phyloP scores from a whole-genome alignment of 2,888 invertebrate genomes.

The Petrolisthes cinctipes region DNA sequence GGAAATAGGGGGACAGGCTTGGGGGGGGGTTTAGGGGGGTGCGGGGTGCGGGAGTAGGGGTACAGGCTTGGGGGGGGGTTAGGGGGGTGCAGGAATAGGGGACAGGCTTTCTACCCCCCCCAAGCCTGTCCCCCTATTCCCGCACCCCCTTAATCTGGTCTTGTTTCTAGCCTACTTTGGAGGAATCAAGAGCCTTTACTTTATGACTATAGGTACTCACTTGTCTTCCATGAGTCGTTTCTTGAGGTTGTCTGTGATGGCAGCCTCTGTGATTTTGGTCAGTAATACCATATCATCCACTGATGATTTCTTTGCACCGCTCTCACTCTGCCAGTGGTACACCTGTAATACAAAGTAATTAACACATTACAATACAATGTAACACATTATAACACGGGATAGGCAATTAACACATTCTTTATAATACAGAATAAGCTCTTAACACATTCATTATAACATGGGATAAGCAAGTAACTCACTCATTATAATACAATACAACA shows the following conservation, averaged over 20 bases:
- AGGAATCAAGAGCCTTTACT: background rate
- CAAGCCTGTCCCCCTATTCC: too few species aligned
- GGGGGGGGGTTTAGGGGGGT: too few species aligned
- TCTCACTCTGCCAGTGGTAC: constrained; percentile 80
- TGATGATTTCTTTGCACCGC: constrained; percentile 78
- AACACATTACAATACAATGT: background rate
- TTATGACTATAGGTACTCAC: constrained; percentile 35
- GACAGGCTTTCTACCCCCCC: too few species aligned
- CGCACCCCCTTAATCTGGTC: too few species aligned
- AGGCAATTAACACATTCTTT: background rate
- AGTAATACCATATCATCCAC: constrained; percentile 81
- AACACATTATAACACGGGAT: background rate
- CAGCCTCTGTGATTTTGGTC: constrained; percentile 75
- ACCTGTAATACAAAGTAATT: constrained; percentile 69
- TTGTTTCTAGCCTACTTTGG: too few species aligned
- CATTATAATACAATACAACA: background rate
- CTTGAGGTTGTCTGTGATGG: constrained; percentile 78
- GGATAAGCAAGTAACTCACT: background rate
- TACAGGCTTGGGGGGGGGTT: too few species aligned
- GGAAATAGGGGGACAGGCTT: too few species aligned
- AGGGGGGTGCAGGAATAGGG: too few species aligned
- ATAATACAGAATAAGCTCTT: background rate
- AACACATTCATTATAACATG: background rate
- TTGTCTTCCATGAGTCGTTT: constrained; percentile 77
- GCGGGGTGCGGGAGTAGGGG: too few species aligned